Evolutionary conservation across 1,140 invertebrate genomes (phyloP).

Genomic region (Bombus huntii): DNA sequence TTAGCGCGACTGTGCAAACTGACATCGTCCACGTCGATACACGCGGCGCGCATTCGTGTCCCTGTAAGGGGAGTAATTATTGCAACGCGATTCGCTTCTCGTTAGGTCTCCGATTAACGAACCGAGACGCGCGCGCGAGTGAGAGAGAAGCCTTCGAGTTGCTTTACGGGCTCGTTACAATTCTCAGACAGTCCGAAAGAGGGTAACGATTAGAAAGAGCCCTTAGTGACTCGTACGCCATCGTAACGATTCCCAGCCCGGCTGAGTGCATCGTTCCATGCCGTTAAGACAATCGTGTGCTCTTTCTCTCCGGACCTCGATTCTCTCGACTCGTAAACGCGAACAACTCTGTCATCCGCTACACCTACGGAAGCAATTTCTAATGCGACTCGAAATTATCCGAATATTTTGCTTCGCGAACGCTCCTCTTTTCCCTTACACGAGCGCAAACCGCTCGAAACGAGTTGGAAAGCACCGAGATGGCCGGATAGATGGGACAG

Average conservation of each 20-base stretch:
- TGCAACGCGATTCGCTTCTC: constrained; percentile 65
- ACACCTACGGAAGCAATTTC: too few species aligned
- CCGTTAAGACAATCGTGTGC: neutral
- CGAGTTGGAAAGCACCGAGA: neutral
- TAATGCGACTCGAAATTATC: too few species aligned
- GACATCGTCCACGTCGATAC: constrained; percentile 28
- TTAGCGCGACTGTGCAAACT: constrained; percentile 52
- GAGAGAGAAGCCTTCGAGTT: neutral
- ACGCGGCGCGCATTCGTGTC: constrained; percentile 41
- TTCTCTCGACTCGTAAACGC: neutral
- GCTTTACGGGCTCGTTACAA: constrained; percentile 54
- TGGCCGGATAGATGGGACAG: too few species aligned
- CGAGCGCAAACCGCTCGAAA: neutral
- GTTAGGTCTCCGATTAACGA: constrained; percentile 67
- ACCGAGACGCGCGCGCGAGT: neutral
- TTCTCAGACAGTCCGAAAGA: constrained; percentile 39
- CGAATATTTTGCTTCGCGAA: too few species aligned
- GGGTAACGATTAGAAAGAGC: constrained; percentile 38
- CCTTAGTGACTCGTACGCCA: constrained; percentile 34
- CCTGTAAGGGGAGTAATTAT: constrained; percentile 71
- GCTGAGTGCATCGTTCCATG: constrained; percentile 27
- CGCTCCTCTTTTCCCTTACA: too few species aligned
- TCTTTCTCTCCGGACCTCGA: constrained; percentile 8
- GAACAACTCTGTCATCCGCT: too few species aligned
- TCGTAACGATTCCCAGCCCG: constrained; percentile 32